Evolutionary conservation across 2,113 vertebrate genomes (phyloP), one percentile per base, ranked within the genome.

Genomic region (Calonectris borealis): DNA sequence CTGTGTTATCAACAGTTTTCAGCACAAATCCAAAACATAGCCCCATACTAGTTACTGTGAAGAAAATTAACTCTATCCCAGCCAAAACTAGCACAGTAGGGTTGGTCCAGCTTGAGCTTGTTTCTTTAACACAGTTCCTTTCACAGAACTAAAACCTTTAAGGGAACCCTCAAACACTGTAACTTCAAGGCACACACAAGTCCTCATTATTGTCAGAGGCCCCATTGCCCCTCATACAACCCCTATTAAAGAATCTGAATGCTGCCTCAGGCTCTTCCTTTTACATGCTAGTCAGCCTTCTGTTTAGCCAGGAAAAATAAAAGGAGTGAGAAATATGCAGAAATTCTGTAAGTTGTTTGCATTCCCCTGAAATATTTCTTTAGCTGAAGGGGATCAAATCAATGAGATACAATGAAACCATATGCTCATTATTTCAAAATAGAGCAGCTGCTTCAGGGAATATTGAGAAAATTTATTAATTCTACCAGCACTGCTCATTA

Each of bases 391-490:
- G 96, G 91, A 98, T 98, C 96, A 97, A 98, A 98, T 98, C 97
- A 98, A 98, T 98, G 98, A 98, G 98, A 98, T 98, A 97, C 97
- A 97, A 98, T 98, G 97, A 98, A 98, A 98, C 97, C 98, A 97
- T 98, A 98, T 98, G 98, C 92, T 98, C 97, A 97, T 98, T 98
- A 98, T 97, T 98, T 98, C 96, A 98, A 97, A 97, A 96, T 92
- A 97, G 86, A 98, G 80, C 97, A 98, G 97, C 97, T 98, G 98
- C 97, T 98, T 97, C 95, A 85, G 98, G 97, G 98, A 97, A 88
- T 96, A 97, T 97, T 96, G 95, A 92, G 90, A 92, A 97, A 95
- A 98, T 97, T 98, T 98, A 98, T 98, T 98, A 98, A 98, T 98
- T 98, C 95, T 89, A 97, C 97, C 65, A 93, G 82, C 93, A 94